Base-by-base conservation (phyloP, 2,888 invertebrate species). In the Xestia ashworthii region DNA sequence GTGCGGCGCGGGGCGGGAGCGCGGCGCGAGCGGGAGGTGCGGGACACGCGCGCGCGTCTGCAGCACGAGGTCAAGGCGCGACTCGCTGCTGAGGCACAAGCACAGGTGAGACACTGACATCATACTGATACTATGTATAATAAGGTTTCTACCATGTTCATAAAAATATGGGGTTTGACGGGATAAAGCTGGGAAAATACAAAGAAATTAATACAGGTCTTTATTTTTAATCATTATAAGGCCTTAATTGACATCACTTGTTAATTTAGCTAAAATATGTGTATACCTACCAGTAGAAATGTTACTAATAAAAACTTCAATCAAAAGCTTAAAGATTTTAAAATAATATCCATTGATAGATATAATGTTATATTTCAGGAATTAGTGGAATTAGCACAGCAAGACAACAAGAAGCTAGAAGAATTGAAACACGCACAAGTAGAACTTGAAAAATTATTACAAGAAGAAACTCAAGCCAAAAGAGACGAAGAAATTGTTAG, bases 401-500 rank as follows among this genome's bases (percentile, higher is more conserved):
- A 98, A 90, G 98, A 98, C 91, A 98, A 98, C 82, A 97, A 97
- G 85, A 97, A 98, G 84, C 95, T 98, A 84, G 97, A 97, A 89
- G 98, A 98, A 93, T 94, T 98, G 79, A 98, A 98, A 92, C 97
- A 97, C 85, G 97, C 98, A 8, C 97, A 98, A 91, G 94, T 96
- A 16, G 97, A 98, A 89, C 93, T 98, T 70, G 98, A 98, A 92
- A 97, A 97, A 81, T 93, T 98, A 5, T 93, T 98, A 22, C 98
- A 98, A 85, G 98, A 98, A 93, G 99, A 98, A 92, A 98, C 98
- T 0, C 98, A 98, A 93, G 98, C 98, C 0, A 98, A 98, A 90
- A 95, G 98, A 85, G 98, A 98, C 87, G 99, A 98, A 93, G 98
- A 98, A 97, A 98, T 98, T 81, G 98, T 98, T 1, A 95, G 98